Conservation (phyloP, 23 tunicate genomes). For the Ascidia mentula region DNA sequence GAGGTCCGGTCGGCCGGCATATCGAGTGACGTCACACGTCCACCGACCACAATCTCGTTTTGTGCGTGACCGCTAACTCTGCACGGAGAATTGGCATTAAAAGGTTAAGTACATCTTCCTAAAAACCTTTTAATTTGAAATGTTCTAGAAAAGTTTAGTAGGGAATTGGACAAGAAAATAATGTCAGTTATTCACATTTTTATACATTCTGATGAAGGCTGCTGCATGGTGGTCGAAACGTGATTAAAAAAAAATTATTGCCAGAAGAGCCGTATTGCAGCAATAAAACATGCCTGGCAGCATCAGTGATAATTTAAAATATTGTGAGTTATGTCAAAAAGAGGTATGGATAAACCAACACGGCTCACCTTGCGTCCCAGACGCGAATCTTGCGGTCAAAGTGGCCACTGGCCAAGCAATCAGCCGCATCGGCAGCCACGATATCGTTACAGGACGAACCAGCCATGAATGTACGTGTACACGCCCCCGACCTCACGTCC, state of each 20-base stretch:
- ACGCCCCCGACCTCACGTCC: conserved; percentile 70
- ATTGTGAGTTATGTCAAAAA: not conserved
- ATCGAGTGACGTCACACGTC: conserved; percentile 84
- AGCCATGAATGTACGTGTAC: conserved; percentile 78
- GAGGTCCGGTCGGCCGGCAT: conserved; percentile 71
- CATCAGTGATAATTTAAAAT: too few species aligned
- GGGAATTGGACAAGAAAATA: too few species aligned
- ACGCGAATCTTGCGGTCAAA: conserved; percentile 76
- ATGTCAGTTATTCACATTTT: too few species aligned
- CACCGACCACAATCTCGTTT: conserved; percentile 73
- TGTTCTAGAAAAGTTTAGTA: too few species aligned
- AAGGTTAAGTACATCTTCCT: too few species aligned
- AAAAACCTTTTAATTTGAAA: too few species aligned
- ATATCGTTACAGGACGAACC: conserved; percentile 88
- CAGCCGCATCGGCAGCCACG: conserved; percentile 64
- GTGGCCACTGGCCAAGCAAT: conserved; percentile 85
- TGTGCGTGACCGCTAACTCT: conserved; percentile 33
- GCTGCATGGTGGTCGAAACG: too few species aligned
- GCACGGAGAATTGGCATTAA: too few species aligned
- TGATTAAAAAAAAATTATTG: too few species aligned
- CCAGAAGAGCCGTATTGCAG: too few species aligned
- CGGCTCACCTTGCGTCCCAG: conserved; percentile 69
- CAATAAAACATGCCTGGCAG: too few species aligned
- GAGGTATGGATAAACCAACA: not conserved
- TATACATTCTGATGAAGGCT: too few species aligned